Base-by-base conservation (phyloP, 1,140 invertebrate genomes). In the Calosoma granatense region DNA sequence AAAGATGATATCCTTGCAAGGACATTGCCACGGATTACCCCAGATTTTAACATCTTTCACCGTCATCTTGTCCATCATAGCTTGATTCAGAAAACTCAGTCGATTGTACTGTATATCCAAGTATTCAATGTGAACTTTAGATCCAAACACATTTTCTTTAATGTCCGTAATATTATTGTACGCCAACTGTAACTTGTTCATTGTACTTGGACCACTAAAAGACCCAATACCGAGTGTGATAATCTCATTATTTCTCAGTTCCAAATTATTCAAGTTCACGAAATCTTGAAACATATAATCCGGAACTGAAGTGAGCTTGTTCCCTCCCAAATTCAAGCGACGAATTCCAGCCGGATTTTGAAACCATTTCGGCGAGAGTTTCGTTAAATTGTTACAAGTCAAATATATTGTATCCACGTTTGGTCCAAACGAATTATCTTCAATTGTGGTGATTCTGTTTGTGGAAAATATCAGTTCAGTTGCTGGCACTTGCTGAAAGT, bases 301-400 rank as follows among this genome's bases (percentile, higher is more conserved):
- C 3, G 41, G 41, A 4, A 47, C 17, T 47, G 6, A 9, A 47
- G 41, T 47, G 9, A 47, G 6, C 17, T 47, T 9, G 17, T 47
- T 47, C 17, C 41, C 41, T 12, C 41, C 41, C 6, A 47, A 12
- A 47, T 9, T 6, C 17, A 47, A 47, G 9, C 4, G 3, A 6
- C 4, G 9, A 12, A 47, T 9, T 12, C 41, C 17, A 9, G 15
- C 6, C 17, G 41, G 41, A 17, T 47, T 47, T 17, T 3, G 9
- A 47, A 47, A 47, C 41, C 41, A 47, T 47, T 47, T 47, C 4
- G 41, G 41, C 15, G 41, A 47, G 3, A 47, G 4, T 4, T 9
- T 47, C 17, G 41, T 47, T 17, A 47, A 47, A 17, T 47, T 47
- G 15, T 47, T 47, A 47, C 41, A 47, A 47, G 41, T 47, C 17